Evolutionary conservation across 37 sponge, comb jelly and placozoan species (phyloP).

Genomic region (Theonella swinhoei): DNA sequence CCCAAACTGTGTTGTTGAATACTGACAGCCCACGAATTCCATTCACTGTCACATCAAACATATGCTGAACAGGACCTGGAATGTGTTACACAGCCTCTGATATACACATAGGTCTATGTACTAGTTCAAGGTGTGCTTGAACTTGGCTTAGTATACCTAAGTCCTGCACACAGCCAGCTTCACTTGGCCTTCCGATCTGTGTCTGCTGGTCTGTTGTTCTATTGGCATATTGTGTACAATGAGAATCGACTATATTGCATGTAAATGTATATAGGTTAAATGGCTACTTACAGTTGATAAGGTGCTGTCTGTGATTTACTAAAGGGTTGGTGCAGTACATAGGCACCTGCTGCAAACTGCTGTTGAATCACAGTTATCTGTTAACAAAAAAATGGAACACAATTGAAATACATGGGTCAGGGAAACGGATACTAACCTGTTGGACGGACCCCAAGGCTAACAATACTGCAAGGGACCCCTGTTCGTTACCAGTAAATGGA

Average conservation of each 20-base stretch:
- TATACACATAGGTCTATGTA: background rate
- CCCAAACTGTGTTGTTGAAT: constrained; percentile 69
- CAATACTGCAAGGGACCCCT: constrained; percentile 65
- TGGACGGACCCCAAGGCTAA: constrained; percentile 65
- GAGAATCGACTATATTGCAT: no score
- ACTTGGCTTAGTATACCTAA: background rate
- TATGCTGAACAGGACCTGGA: constrained; percentile 16
- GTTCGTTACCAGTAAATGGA: constrained; percentile 63
- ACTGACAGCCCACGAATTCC: constrained; percentile 37
- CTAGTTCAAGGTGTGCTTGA: no score
- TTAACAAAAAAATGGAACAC: background rate
- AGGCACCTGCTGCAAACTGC: constrained; percentile 55
- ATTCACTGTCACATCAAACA: constrained; percentile 54
- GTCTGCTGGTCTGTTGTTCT: no score
- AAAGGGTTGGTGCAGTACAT: constrained; percentile 33
- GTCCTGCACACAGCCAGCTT: background rate
- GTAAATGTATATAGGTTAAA: no score
- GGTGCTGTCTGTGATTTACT: background rate
- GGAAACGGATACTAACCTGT: constrained; percentile 48
- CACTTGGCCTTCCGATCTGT: background rate
- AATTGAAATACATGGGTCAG: background rate
- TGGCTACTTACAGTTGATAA: no score
- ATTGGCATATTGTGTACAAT: no score
- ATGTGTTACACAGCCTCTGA: background rate
- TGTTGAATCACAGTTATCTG: constrained; percentile 47